Evolutionary conservation across 2,888 invertebrate species (phyloP).

Genomic region (Pristionchus maxplancki): DNA sequence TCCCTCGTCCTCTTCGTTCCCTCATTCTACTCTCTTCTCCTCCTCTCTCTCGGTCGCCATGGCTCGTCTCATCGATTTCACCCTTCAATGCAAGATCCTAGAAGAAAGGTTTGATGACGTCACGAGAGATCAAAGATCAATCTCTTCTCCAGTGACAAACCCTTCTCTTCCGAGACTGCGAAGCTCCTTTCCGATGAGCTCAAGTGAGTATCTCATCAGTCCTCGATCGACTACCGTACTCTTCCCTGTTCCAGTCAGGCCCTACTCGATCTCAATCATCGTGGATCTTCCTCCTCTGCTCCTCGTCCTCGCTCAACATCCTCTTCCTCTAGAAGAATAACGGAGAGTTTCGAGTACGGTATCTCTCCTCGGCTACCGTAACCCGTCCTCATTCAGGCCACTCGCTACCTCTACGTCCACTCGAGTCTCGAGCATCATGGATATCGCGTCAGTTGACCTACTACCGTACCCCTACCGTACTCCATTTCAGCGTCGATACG

Average conservation of each 20-base stretch:
- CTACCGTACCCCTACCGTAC: neutral
- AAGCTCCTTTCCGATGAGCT: neutral
- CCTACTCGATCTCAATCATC: neutral
- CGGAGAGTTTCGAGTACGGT: neutral
- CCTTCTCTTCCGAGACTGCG: constrained; percentile 17
- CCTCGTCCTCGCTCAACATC: neutral
- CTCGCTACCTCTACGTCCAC: neutral
- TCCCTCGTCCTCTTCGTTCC: neutral
- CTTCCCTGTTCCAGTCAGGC: neutral
- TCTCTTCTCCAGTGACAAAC: neutral
- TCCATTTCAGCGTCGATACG: constrained; percentile 1
- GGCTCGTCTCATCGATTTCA: constrained; percentile 1
- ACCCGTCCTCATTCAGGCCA: neutral
- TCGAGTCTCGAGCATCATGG: neutral
- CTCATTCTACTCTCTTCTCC: neutral
- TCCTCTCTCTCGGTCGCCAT: neutral
- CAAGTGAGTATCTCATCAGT: neutral
- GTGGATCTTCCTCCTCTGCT: neutral
- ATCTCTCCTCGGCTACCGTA: neutral
- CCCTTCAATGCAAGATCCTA: constrained; percentile 21
- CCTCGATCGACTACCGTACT: neutral
- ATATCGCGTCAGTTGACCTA: neutral
- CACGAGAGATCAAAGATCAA: constrained; percentile 25
- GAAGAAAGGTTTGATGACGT: neutral
- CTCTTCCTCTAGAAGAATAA: neutral